Base-by-base conservation (phyloP, 2,888 invertebrate species). In the Rapana venosa region DNA sequence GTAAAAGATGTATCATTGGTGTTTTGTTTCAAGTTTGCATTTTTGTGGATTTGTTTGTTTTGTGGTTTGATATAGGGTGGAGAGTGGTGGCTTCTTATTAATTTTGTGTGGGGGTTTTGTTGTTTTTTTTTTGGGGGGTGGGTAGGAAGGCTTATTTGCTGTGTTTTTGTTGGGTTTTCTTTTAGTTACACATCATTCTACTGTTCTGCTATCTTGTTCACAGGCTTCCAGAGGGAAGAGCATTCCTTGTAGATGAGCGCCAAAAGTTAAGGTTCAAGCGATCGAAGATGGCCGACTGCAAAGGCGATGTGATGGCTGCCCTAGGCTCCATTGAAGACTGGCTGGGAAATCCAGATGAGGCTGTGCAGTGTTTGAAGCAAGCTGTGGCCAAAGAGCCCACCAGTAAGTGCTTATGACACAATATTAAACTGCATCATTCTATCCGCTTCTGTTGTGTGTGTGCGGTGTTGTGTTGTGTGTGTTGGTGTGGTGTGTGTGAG, bases 291-390 rank as follows among this genome's bases (percentile, higher is more conserved):
- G 87, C 77, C 30, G 91, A 85, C 70, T 92, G 91, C 13, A 79
- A 17, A 35, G 81, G 26, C 35, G 91, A 92, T 91, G 87, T 92
- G 26, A 89, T 92, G 84, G 93, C 93, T 32, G 93, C 94, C 13
- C 88, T 95, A 26, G 93, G 93, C 8, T 93, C 94, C 17, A 93
- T 93, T 85, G 93, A 93, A 88, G 95, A 95, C 81, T 93, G 92
- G 89, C 88, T 92, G 13, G 93, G 92, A 32, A 92, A 93, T 79
- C 89, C 92, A 20, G 90, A 90, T 30, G 83, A 91, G 22, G 94
- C 95, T 35, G 92, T 91, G 36, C 84, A 92, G 79, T 91, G 93
- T 85, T 91, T 94, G n/a, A 91, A 93, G 77, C 90, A 90, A 61
- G 94, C 94, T 58, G 83, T 93, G 6, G 88, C 90, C 22, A 87